A percentile compares a stretch with the other conserved stretches of the same genome.
Conservation (phyloP, 2,888 invertebrate species). For the Syrphus vitripennis region DNA sequence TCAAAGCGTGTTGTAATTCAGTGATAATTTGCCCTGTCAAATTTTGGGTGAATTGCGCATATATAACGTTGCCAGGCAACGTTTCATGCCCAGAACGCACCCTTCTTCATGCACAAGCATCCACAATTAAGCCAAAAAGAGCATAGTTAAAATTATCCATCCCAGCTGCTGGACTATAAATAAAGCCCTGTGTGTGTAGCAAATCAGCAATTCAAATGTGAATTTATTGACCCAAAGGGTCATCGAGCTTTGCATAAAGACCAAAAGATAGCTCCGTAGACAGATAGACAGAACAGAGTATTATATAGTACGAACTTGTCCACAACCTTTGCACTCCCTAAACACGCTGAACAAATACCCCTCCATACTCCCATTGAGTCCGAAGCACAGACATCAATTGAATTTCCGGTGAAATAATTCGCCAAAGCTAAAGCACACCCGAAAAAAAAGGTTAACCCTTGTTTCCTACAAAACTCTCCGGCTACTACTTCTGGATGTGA, state of each 20-base stretch:
- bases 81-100: background rate
- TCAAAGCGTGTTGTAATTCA: slow-evolving; percentile 65
- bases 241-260: slow-evolving; percentile 44
- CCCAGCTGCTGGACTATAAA: slow-evolving; percentile 48
- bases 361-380: background rate
- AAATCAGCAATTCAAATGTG: slow-evolving; percentile 71
- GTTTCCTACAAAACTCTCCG: background rate
- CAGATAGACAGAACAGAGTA: background rate
- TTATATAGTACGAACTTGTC: background rate
- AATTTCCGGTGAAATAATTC: slow-evolving; percentile 66
- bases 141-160: slow-evolving; percentile 28
- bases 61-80: slow-evolving; percentile 1
- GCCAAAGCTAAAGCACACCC: slow-evolving; percentile 45
- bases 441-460: slow-evolving; percentile 46
- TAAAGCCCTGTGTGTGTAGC: slow-evolving; percentile 57
- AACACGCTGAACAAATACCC: background rate
- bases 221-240: slow-evolving; percentile 68
- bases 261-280: background rate
- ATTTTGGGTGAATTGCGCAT: slow-evolving; percentile 46
- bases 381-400: slow-evolving; percentile 57
- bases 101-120: background rate
- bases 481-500: background rate
- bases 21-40: slow-evolving; percentile 69
- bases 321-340: background rate
- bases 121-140: slow-evolving; percentile 6